Conservation (phyloP, 1,140 invertebrate species). For the Pseudachorutes palmiensis region DNA sequence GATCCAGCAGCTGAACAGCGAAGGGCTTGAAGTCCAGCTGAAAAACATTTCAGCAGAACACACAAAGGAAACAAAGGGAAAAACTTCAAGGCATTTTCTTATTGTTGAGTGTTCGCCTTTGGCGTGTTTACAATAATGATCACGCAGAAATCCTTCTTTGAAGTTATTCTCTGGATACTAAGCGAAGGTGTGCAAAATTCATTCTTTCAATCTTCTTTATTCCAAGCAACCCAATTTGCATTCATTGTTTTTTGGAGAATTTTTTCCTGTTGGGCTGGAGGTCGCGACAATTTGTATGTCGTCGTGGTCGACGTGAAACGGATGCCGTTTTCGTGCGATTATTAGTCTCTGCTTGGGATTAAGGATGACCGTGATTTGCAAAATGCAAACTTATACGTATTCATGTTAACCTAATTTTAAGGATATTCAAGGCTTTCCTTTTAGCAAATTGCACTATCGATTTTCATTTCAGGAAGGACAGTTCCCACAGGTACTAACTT, state of each 20-base stretch:
- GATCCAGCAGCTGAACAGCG: not conserved
- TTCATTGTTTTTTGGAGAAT: not conserved
- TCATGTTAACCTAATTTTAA: too few species aligned
- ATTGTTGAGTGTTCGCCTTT: not conserved
- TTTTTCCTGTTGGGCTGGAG: not conserved
- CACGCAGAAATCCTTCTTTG: not conserved
- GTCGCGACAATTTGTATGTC: not conserved
- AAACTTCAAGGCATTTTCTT: not conserved
- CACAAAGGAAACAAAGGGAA: not conserved
- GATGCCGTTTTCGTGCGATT: not conserved
- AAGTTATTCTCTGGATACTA: not conserved
- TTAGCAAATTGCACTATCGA: too few species aligned
- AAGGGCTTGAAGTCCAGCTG: not conserved
- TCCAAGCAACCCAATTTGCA: not conserved
- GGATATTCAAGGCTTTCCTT: too few species aligned
- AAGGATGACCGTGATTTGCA: too few species aligned
- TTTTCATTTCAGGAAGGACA: too few species aligned
- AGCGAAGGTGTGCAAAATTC: not conserved
- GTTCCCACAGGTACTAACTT: too few species aligned
- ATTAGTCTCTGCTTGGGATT: not conserved
- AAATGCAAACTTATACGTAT: too few species aligned
- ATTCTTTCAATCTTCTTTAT: too few species aligned
- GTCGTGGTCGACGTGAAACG: not conserved
- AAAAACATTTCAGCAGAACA: not conserved
- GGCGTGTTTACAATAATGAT: not conserved